Evolutionary conservation across 2,888 invertebrate genomes (phyloP).

Genomic region (Allolobophora icterica): DNA sequence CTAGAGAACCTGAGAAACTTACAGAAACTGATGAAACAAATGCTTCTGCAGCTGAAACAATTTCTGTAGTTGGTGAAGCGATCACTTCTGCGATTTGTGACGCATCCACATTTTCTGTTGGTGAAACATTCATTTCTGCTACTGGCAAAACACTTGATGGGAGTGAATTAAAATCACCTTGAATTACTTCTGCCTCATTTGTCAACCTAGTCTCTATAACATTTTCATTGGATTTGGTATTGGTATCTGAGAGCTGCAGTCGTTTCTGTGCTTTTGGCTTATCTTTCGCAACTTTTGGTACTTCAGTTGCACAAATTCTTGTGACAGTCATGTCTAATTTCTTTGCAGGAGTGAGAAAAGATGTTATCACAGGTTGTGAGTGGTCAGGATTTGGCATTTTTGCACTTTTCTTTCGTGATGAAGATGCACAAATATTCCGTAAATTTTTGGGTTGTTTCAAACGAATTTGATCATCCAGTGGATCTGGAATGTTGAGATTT

Average conservation of each 20-base stretch:
- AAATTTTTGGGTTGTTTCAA: neutral
- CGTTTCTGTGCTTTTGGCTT: neutral
- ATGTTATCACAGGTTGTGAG: neutral
- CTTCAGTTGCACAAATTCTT: neutral
- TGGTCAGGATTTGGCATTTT: neutral
- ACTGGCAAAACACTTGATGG: neutral
- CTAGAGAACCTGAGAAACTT: neutral
- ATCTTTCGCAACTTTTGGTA: neutral
- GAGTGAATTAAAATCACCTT: neutral
- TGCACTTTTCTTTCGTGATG: neutral
- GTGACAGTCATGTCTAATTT: neutral
- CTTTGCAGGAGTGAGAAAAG: neutral
- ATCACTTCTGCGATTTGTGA: neutral
- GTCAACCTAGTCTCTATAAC: neutral
- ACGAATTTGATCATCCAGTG: neutral
- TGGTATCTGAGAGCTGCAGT: neutral
- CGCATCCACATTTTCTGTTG: neutral
- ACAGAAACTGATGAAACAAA: neutral
- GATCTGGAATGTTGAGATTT: neutral
- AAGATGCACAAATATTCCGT: neutral
- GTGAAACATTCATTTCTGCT: neutral
- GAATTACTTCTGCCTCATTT: neutral
- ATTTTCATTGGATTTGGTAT: neutral
- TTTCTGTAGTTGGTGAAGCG: neutral
- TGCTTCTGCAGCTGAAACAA: constrained; percentile 17